These are phyloP conservation scores for Rapana venosa DNA, from an alignment of 2,888 invertebrate species.

Conservation along the genomic window DNA sequence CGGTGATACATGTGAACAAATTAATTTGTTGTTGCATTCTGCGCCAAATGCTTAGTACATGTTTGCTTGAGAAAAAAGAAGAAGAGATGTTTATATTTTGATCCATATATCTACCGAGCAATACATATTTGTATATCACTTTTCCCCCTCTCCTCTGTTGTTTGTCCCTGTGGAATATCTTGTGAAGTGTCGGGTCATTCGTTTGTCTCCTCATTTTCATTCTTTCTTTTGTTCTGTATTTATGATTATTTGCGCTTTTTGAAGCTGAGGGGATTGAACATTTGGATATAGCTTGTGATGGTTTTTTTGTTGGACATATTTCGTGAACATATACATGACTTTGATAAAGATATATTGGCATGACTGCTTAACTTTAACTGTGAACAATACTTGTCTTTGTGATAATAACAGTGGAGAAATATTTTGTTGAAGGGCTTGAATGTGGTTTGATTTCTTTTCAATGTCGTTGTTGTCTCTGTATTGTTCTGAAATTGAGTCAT, in stretches of 20 bases:
- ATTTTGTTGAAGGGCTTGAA: neutral
- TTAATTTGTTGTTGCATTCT: neutral
- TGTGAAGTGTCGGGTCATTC: neutral
- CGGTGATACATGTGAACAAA: neutral
- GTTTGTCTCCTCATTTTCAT: neutral
- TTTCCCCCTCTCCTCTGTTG: neutral
- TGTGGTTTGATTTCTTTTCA: neutral
- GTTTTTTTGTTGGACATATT: neutral
- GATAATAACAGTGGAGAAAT: neutral
- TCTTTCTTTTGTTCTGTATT: neutral
- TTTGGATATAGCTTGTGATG: constrained; percentile 18
- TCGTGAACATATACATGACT: neutral
- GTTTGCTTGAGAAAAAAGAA: neutral
- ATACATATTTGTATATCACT: constrained; percentile 15
- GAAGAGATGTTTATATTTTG: constrained; percentile 29
- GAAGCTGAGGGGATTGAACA: neutral
- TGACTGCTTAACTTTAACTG: constrained; percentile 9
- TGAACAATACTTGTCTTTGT: constrained; percentile 13
- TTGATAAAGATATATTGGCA: constrained; percentile 12
- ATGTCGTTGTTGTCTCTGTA: neutral
- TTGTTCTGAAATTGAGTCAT: too few relatives aligned
- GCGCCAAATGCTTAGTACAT: neutral
- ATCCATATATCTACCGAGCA: constrained; percentile 38
- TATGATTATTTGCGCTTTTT: neutral
- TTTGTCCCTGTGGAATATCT: neutral